Evolutionary conservation across 2,888 invertebrate species (phyloP).

Genomic region (Phoenoteleia sp.): DNA sequence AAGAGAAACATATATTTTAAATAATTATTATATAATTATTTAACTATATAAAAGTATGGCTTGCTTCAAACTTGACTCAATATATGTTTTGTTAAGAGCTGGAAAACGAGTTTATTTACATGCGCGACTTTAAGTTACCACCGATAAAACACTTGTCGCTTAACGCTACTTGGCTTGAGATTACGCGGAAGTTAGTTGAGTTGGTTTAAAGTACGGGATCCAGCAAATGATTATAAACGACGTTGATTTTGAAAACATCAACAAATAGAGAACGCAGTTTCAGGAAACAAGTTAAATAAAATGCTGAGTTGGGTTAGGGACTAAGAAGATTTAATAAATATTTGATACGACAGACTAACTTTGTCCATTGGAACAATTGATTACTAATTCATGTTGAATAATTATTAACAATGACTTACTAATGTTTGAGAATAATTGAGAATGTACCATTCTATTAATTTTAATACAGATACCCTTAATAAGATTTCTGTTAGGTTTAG

Average conservation of each 20-base stretch:
- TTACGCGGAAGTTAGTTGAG: constrained; percentile 71
- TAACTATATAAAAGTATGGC: too few species aligned
- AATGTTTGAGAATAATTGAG: too few species aligned
- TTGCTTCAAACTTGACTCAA: background rate
- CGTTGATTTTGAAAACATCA: constrained; percentile 11
- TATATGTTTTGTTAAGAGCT: constrained; percentile 27
- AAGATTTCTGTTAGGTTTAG: too few species aligned
- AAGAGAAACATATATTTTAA: too few species aligned
- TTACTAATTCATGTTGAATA: too few species aligned
- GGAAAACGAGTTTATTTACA: constrained; percentile 80
- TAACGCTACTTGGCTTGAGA: constrained; percentile 74
- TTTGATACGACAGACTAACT: too few species aligned
- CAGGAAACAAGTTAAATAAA: background rate
- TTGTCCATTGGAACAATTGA: too few species aligned
- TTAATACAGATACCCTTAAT: too few species aligned
- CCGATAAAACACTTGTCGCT: constrained; percentile 80
- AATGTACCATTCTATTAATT: too few species aligned
- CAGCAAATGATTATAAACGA: constrained; percentile 36
- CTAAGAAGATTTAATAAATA: background rate
- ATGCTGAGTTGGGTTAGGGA: background rate
- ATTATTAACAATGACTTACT: too few species aligned
- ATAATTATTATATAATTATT: too few species aligned
- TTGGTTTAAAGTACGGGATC: constrained; percentile 15
- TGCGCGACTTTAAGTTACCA: constrained; percentile 76
- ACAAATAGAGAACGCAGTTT: constrained; percentile 16